Evolutionary conservation across 2,113 vertebrate species (phyloP), one percentile per base, ranked within the genome.

Genomic region (Forbesichthys papilliferus): DNA sequence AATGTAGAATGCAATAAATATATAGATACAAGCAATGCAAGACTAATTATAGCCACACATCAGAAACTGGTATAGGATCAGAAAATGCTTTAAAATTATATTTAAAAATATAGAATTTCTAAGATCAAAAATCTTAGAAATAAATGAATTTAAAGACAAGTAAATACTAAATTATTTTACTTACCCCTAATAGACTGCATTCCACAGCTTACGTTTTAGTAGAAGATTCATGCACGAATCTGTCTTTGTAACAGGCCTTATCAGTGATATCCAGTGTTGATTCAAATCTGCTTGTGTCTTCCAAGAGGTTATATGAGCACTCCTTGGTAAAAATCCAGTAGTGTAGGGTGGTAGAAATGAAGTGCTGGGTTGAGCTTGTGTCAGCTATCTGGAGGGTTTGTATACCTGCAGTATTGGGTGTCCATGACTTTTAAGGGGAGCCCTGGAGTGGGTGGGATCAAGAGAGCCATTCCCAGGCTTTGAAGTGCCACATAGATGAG

Each of bases 401-500:
- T 6, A 70, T 76, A 75, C 75, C 80, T 84, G 82, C 70, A 57
- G 66, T 79, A 71, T 8, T 77, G 74, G 75, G 78, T 77, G 85
- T 84, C 86, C 77, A 75, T 69, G 82, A 85, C 83, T 89, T 93
- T 95, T 95, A 96, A 95, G 92, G 90, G 86, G 84, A 87, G 72
- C 79, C 81, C 71, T 65, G 64, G 27, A 69, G 91, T 89, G 91
- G 93, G 95, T 81, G 93, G 94, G 93, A 93, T 92, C 90, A 91
- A 66, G 78, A 81, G 75, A 85, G 86, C 90, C 88, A 86, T 87
- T 90, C 75, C 62, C 87, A 88, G 83, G 87, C 94, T 96, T 96
- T 96, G 95, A 96, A 95, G 95, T 95, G 90, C 81, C 93, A 93
- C 93, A 91, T 90, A 92, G 91, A 92, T 87, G 93, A 93, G 93